Evolutionary conservation across 2,888 invertebrate species (phyloP).

Genomic region (Ormyrus thymus): DNA sequence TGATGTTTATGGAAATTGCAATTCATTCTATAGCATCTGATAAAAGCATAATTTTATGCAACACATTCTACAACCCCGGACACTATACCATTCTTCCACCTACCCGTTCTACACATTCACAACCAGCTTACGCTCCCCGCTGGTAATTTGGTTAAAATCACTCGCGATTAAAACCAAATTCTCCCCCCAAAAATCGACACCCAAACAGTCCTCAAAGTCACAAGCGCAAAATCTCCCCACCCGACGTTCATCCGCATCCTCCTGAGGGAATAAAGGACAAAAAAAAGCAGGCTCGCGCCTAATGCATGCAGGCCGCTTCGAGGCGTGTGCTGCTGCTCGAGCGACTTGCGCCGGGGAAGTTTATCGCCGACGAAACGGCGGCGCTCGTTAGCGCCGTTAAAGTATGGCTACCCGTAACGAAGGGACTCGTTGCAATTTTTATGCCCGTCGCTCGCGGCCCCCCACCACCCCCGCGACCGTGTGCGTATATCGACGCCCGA

Average conservation of each 20-base stretch:
- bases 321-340: background rate
- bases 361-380: slow-evolving; percentile 70
- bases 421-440: slow-evolving; percentile 65
- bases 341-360: slow-evolving; percentile 45
- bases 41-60: too few species aligned
- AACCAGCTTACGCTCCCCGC: too few species aligned
- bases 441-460: slow-evolving; percentile 53
- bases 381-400: slow-evolving; percentile 70
- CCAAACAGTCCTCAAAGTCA: too few species aligned
- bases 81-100: too few species aligned
- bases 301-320: too few species aligned
- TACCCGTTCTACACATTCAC: too few species aligned
- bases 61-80: too few species aligned
- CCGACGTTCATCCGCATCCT: background rate
- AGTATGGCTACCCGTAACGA: slow-evolving; percentile 70
- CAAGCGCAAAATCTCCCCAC: background rate
- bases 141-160: too few species aligned
- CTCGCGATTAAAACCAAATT: too few species aligned
- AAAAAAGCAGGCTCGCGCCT: background rate
- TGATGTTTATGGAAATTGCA: too few species aligned
- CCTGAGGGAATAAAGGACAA: background rate
- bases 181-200: too few species aligned
- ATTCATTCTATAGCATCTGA: too few species aligned
- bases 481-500: slow-evolving; percentile 44
- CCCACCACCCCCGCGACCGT: background rate